Evolutionary conservation across 2,797 vertebrate genomes (phyloP), one percentile per base, ranked within the genome.

Genomic region (Mus caroli): DNA sequence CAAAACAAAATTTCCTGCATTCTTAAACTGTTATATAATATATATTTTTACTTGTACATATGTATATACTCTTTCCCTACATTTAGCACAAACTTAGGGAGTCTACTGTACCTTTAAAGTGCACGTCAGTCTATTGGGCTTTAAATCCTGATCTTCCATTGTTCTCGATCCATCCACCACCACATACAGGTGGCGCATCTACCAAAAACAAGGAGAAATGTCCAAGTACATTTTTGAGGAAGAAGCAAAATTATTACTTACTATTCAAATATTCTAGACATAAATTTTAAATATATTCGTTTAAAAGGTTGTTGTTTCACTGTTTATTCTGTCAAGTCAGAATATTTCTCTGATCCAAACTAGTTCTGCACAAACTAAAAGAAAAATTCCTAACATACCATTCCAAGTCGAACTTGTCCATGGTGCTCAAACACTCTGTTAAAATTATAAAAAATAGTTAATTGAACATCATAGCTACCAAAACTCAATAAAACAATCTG

Each of bases 141-240:
- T 99, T 97, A 99, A 97, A 97, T 99, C 99, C 78, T 99, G 99
- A 97, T 99, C 99, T 92, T 99, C 99, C 99, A 99, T 99, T 56
- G 99, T 99, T 98, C 99, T 99, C n/a, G 99, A 99, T 94, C 98
- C 99, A 98, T 99, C 99, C 40, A 99, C 97, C 90, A 99, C 99
- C 97, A 99, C 98, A 4, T 99, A 99, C 78, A 99, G 98, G 96
- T 99, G 99, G 85, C 99, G 99, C 99, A 99, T 99, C 99, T 99
- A 97, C 9, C 88, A 96, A 78, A 97, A 96, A 76, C 37, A 96
- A 90, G 0, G 97, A 73, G 4, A 78, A 71, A 92, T 46, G n/a
- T 85, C 58, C 58, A 84, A 62, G 84, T 40, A 91, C 17, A 67
- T 56, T 96, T 89, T 85, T 73, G 1, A 82, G 28, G 34, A 94